phyloP scores from a whole-genome alignment of 2,888 invertebrate species.

The Falcaria lacertinaria region DNA sequence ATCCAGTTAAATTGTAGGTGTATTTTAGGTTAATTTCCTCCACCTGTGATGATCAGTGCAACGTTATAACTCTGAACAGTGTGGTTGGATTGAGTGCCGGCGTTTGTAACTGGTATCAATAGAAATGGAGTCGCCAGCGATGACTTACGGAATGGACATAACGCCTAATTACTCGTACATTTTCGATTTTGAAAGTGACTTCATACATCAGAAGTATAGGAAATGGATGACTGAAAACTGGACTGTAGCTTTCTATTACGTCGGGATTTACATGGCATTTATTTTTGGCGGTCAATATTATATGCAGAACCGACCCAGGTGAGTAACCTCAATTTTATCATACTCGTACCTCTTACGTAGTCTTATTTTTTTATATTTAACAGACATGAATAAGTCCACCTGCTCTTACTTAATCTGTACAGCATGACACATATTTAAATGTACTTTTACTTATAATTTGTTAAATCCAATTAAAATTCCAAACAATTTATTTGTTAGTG shows the following conservation, averaged over 20 bases:
- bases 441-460: too few relatives aligned
- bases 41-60: slow-evolving; percentile 67
- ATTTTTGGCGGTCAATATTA: slow-evolving; percentile 96
- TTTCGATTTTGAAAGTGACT: slow-evolving; percentile 97
- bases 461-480: too few relatives aligned
- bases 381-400: too few relatives aligned
- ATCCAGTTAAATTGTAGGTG: slow-evolving; percentile 34
- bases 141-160: slow-evolving; percentile 75
- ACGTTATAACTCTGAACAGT: slow-evolving; percentile 35
- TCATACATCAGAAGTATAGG: slow-evolving; percentile 92
- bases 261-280: slow-evolving; percentile 94
- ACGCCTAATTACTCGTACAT: slow-evolving; percentile 95
- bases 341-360: too few relatives aligned
- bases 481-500: too few relatives aligned
- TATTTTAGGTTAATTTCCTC: slow-evolving; percentile 65
- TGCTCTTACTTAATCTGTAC: too few relatives aligned
- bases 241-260: slow-evolving; percentile 94
- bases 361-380: too few relatives aligned
- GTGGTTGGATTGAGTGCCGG: slow-evolving; percentile 37
- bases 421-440: too few relatives aligned
- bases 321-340: too few relatives aligned
- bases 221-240: slow-evolving; percentile 98
- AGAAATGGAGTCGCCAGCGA: slow-evolving; percentile 60
- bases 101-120: slow-evolving; percentile 23
- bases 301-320: slow-evolving; percentile 94